phyloP scores from a whole-genome alignment of 2,888 invertebrate species.

The Nycteola revayana region DNA sequence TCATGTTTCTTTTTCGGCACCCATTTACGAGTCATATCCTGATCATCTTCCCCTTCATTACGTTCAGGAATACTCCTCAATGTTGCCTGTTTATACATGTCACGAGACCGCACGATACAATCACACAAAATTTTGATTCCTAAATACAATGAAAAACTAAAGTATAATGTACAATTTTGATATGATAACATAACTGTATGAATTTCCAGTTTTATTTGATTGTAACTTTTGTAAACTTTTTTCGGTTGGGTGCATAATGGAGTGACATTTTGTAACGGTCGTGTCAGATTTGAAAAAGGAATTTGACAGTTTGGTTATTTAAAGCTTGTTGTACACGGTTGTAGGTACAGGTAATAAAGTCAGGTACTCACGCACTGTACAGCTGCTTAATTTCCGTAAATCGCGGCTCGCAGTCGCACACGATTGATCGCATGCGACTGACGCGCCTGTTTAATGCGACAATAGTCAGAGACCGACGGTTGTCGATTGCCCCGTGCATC shows the following conservation, averaged over 20 bases:
- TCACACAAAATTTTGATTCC: conserved; percentile 54
- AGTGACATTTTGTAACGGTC: conserved; percentile 46
- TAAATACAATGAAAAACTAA: conserved; percentile 51
- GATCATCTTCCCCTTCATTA: conserved; percentile 49
- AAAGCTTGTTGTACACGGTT: too few relatives aligned
- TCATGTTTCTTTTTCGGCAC: conserved; percentile 74
- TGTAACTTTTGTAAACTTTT: conserved; percentile 32
- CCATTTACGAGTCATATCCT: conserved; percentile 52
- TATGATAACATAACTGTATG: conserved; percentile 59
- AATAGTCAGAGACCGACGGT: too few relatives aligned
- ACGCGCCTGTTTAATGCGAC: too few relatives aligned
- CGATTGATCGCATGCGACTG: too few relatives aligned
- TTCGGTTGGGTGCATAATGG: conserved; percentile 44
- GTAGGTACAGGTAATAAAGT: too few relatives aligned
- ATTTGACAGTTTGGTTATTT: too few relatives aligned
- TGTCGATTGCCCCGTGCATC: too few relatives aligned
- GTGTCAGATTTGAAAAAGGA: conserved; percentile 15
- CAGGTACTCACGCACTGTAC: too few relatives aligned
- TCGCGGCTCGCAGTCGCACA: too few relatives aligned
- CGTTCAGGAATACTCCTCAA: conserved; percentile 61
- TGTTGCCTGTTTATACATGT: conserved; percentile 44
- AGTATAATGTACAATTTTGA: conserved; percentile 59
- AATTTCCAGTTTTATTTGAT: conserved; percentile 29
- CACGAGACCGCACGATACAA: conserved; percentile 25
- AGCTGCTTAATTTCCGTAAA: too few relatives aligned